phyloP scores from a whole-genome alignment of 2,797 vertebrate genomes.

The Rhinatrema bivittatum region DNA sequence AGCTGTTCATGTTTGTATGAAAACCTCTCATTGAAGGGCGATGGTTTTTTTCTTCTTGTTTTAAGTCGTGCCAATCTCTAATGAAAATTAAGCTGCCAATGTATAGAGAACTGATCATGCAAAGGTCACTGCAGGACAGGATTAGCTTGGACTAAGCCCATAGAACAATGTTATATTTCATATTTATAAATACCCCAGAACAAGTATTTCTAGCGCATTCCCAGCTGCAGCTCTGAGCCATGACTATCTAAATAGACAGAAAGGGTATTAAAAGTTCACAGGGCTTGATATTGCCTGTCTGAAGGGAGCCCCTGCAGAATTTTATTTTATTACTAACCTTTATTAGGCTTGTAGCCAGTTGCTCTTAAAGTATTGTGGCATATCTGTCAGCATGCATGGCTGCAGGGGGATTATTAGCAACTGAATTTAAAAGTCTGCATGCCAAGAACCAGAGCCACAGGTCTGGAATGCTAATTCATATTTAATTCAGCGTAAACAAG shows the following conservation, averaged over 20 bases:
- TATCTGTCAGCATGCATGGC: constrained; percentile 46
- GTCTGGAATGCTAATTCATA: constrained; percentile 45
- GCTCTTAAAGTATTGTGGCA: constrained; percentile 41
- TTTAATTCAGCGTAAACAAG: no score
- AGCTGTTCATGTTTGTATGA: no score
- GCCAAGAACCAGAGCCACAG: constrained; percentile 36
- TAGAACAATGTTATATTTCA: constrained; percentile 47
- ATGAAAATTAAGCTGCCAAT: constrained; percentile 53
- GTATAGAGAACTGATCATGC: constrained; percentile 45
- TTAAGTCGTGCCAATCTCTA: no score
- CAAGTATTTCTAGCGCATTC: constrained; percentile 46
- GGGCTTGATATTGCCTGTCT: constrained; percentile 48
- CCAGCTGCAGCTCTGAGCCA: constrained; percentile 47
- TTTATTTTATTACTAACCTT: constrained; percentile 54
- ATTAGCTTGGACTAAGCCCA: constrained; percentile 45
- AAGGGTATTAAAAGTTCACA: constrained; percentile 53
- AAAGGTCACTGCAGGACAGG: constrained; percentile 46
- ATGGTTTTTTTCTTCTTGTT: no score
- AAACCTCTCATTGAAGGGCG: no score
- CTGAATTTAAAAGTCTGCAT: constrained; percentile 44
- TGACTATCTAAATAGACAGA: constrained; percentile 55
- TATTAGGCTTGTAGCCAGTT: constrained; percentile 51
- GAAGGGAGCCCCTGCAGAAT: constrained; percentile 43
- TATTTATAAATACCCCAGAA: constrained; percentile 54
- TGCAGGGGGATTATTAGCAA: constrained; percentile 48